Evolutionary conservation across 2,888 invertebrate species (phyloP).

Genomic region (Morinoia aosen): DNA sequence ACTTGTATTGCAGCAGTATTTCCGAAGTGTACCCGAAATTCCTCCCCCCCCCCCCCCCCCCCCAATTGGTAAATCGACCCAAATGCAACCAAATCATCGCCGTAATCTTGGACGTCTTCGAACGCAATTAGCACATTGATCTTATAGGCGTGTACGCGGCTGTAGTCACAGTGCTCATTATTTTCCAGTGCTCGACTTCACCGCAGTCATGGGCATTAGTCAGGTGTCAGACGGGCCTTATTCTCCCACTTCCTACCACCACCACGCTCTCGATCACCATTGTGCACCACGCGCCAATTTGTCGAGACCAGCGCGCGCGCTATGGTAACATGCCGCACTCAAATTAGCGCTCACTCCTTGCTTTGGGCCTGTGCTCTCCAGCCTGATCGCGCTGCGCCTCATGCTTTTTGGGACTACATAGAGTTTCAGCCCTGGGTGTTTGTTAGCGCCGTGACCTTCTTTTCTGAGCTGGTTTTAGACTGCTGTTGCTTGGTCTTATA

Average conservation of each 20-base stretch:
- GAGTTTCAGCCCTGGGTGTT: not conserved
- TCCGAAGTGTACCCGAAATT: too few species aligned
- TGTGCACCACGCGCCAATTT: slow-evolving; percentile 28
- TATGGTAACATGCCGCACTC: not conserved
- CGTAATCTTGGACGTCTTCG: not conserved
- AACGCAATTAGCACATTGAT: not conserved
- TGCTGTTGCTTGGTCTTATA: too few species aligned
- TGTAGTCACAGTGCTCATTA: not conserved
- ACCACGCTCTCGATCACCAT: not conserved
- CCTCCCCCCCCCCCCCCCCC: not conserved
- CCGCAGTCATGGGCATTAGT: slow-evolving; percentile 39
- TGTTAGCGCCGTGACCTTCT: not conserved
- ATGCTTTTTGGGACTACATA: too few species aligned
- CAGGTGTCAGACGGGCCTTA: slow-evolving; percentile 5
- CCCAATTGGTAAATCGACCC: not conserved
- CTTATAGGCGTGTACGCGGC: not conserved
- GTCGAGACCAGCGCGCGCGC: not conserved
- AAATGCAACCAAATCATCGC: not conserved
- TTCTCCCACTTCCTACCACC: slow-evolving; percentile 18
- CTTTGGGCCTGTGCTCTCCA: not conserved
- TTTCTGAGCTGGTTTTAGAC: too few species aligned
- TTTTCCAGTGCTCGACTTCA: not conserved
- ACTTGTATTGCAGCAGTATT: too few species aligned
- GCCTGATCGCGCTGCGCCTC: not conserved
- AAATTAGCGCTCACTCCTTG: slow-evolving; percentile 5